Evolutionary conservation across 2,888 invertebrate species (phyloP), one percentile per base, ranked within the genome.

Genomic region (Lithosia quadra): DNA sequence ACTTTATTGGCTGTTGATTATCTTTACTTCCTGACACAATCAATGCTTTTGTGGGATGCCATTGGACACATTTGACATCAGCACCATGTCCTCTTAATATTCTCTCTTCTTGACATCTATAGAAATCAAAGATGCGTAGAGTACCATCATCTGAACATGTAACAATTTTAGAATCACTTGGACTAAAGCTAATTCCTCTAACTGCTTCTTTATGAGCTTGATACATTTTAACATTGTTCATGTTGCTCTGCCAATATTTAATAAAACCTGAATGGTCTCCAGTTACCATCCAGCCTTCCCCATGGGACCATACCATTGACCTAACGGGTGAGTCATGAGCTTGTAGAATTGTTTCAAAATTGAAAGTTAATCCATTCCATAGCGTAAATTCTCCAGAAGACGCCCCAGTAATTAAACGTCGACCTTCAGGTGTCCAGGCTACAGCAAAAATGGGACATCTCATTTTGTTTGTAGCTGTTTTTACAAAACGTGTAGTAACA

Each of bases 171-270:
- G 97, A 97, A 96, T 99, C 99, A 90, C 98, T 98, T 67, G 99
- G 99, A 96, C 99, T 99, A 96, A 99, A 99, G 97, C 99, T 99
- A 96, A 99, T 98, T 95, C 99, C 99, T 93, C 99, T 97, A 84
- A 99, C 98, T 79, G 99, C 98, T 96, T 99, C 99, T 96, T 99
- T 99, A 95, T 99, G 99, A 69, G 99, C 99, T 95, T 99, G 99
- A 96, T 99, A 99, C 99, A 99, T 99, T 96, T 99, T 99, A 70
- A 99, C 99, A 95, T 99, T 99, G 96, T 99, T 99, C 99, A 99
- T 99, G 95, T 99, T 99, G 84, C 99, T 99, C 96, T 99, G 99
- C 99, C 99, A 99, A 95, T 99, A 99, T 90, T 99, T 99, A 78
- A 99, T 99, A 91, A 98, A 99, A 72, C 99, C 99, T 65, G 98